phyloP scores from a whole-genome alignment of 1,140 invertebrate species.

The Kradibia gibbosae region DNA sequence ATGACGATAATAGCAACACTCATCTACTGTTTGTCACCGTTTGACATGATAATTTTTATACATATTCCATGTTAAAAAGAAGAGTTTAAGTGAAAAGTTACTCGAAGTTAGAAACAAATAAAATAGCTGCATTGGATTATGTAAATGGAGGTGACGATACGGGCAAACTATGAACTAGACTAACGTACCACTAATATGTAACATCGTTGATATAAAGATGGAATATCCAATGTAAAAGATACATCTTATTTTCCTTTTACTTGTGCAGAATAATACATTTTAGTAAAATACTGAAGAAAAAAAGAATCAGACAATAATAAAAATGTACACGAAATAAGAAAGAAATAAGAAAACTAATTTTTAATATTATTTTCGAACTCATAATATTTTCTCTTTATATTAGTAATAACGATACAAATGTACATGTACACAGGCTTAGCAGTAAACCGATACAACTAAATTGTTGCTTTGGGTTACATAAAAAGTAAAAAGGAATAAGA shows the following conservation, averaged over 20 bases:
- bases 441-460: constrained; percentile 44
- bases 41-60: too few relatives aligned
- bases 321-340: not conserved
- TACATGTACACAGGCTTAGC: constrained; percentile 37
- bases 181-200: constrained; percentile 37
- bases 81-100: constrained; percentile 22
- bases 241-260: constrained; percentile 28
- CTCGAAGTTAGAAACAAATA: constrained; percentile 15
- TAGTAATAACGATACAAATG: constrained; percentile 34
- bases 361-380: constrained; percentile 10
- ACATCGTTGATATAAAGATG: constrained; percentile 30
- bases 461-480: constrained; percentile 22
- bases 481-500: constrained; percentile 29
- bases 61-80: not conserved
- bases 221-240: constrained; percentile 12
- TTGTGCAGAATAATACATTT: constrained; percentile 32
- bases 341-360: constrained; percentile 1
- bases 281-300: constrained; percentile 29
- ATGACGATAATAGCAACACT: too few relatives aligned
- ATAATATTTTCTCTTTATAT: constrained; percentile 25
- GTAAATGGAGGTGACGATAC: constrained; percentile 23
- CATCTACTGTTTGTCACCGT: too few relatives aligned
- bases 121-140: constrained; percentile 36
- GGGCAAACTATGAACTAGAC: constrained; percentile 49
- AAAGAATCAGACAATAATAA: constrained; percentile 6